Evolutionary conservation across 2,113 vertebrate genomes (phyloP).

Genomic region (Menidia beryllina): DNA sequence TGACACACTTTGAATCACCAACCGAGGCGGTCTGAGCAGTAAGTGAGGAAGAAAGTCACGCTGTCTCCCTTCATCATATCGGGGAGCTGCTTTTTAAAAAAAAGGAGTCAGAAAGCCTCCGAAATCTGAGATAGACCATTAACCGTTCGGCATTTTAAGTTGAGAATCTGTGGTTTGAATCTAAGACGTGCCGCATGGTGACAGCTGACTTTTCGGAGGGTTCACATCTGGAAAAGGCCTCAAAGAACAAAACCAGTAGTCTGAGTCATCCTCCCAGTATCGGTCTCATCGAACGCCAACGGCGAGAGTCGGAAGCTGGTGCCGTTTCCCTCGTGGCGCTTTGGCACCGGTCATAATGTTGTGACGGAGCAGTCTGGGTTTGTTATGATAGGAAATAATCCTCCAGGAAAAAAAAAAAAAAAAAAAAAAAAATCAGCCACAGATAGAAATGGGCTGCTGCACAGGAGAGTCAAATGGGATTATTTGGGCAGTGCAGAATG

Average conservation of each 20-base stretch:
- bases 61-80: background rate
- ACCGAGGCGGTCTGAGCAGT: background rate
- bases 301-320: too few species aligned
- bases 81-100: background rate
- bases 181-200: too few species aligned
- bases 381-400: background rate
- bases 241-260: too few species aligned
- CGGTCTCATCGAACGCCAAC: too few species aligned
- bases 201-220: too few species aligned
- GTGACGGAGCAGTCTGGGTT: background rate
- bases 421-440: background rate
- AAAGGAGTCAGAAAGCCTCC: background rate
- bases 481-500: background rate
- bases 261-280: too few species aligned
- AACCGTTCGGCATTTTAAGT: background rate
- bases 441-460: slow-evolving; percentile 17
- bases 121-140: background rate
- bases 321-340: too few species aligned
- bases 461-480: slow-evolving; percentile 21
- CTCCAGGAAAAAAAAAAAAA: background rate
- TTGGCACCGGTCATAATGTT: background rate
- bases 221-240: too few species aligned
- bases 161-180: too few species aligned
- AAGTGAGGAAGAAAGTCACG: background rate
- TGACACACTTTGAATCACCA: slow-evolving; percentile 43